phyloP scores from a whole-genome alignment of 2,888 invertebrate genomes.

The Lepidonotus clava region DNA sequence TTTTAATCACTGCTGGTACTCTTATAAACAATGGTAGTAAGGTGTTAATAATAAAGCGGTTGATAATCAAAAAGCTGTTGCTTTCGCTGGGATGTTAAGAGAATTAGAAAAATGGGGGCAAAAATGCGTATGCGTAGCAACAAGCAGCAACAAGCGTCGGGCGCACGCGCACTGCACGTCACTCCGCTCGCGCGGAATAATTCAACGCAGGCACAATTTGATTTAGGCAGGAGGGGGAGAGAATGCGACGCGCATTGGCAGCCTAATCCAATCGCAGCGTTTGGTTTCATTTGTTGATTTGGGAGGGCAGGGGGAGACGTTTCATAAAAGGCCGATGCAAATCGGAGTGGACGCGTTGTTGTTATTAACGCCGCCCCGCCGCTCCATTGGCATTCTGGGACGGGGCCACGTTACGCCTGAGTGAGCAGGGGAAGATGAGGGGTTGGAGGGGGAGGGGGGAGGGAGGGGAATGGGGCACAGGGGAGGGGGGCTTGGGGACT shows the following conservation, averaged over 20 bases:
- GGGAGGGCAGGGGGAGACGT: background rate
- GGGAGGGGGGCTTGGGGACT: no score
- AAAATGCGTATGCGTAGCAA: constrained; percentile 21
- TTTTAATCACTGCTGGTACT: no score
- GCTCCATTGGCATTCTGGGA: constrained; percentile 49
- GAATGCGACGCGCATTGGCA: constrained; percentile 35
- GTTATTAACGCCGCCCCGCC: constrained; percentile 6
- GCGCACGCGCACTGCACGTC: background rate
- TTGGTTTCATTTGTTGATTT: constrained; percentile 52
- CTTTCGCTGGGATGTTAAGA: no score
- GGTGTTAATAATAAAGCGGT: no score
- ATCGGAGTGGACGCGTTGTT: constrained; percentile 39
- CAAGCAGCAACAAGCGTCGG: constrained; percentile 18
- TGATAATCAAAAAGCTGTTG: no score
- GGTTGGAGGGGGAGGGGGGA: no score
- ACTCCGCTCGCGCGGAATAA: constrained; percentile 37
- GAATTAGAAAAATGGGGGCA: background rate
- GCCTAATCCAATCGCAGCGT: constrained; percentile 37
- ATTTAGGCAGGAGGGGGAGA: constrained; percentile 33
- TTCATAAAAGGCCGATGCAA: constrained; percentile 42
- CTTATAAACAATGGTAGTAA: no score
- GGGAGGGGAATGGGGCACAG: no score
- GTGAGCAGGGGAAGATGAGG: background rate
- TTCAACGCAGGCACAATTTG: constrained; percentile 50
- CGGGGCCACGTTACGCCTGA: constrained; percentile 29